Evolutionary conservation across 1,140 invertebrate genomes (phyloP), one percentile per base, ranked within the genome.

Genomic region (Laupala kohalensis): DNA sequence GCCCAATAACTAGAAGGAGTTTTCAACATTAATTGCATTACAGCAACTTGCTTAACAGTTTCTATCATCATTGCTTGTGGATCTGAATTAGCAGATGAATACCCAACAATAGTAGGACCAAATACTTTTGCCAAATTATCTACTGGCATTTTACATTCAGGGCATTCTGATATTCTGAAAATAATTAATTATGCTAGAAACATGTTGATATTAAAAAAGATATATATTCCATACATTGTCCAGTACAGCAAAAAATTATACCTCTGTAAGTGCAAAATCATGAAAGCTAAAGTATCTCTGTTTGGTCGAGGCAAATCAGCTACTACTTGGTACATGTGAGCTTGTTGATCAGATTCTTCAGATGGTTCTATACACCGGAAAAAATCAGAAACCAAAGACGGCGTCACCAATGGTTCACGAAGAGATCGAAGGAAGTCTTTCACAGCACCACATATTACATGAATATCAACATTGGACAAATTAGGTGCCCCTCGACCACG

Each of bases 341-440:
- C 83, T 26, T 86, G 83, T 2, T 79, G 78, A 72, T 88, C 86
- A 25, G 82, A 78, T 71, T 81, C 80, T 76, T 88, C 85, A 9
- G 74, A 71, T 64, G 83, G 81, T 75, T 83, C 82, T 67, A 88
- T 83, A 13, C 92, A 92, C n/a, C 85, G 80, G 6, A 89, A 86
- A 80, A 97, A 96, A 74, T 92, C 89, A 1, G 81, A 79, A 89
- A 92, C 92, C 12, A 91, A 81, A 12, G 84, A 81, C 65, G 84
- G 84, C 1, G 93, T 92, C 23, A 96, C 86, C 5, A 98, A 79
- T 1, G 95, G 92, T 77, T 97, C 95, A 73, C 88, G 87, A 19
- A 96, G 79, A 6, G 84, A 84, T 53, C 92, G 84, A 24, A 97
- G 81, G 81, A 97, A 97, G 79, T 93, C 89, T 81, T 96, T 97